These are phyloP conservation scores for Mormoops blainvillei DNA, from an alignment of 2,113 vertebrate species.

Conservation along the genomic window DNA sequence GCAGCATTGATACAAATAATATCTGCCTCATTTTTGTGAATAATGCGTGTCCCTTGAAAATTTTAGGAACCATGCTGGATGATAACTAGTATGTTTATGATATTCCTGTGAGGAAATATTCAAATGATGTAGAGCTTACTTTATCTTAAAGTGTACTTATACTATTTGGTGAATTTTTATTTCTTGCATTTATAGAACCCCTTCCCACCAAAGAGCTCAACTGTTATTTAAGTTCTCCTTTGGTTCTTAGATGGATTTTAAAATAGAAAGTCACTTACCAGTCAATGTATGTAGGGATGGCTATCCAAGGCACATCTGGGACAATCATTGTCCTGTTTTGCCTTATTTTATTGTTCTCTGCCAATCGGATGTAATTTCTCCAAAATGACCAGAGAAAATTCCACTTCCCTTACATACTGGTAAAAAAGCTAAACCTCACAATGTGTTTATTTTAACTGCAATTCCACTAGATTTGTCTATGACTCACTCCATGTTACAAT, in stretches of 20 bases:
- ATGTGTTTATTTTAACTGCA: neutral
- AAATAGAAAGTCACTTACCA: conserved; percentile 16
- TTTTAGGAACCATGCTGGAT: neutral
- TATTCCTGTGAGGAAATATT: neutral
- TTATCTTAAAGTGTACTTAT: neutral
- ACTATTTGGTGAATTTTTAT: neutral
- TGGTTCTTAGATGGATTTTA: conserved; percentile 1
- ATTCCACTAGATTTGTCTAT: neutral
- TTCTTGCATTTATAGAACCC: neutral
- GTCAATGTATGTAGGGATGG: neutral
- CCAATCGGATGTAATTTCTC: neutral
- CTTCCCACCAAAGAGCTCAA: neutral
- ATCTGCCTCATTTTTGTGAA: neutral
- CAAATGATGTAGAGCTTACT: neutral
- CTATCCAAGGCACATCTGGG: neutral
- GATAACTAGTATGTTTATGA: neutral
- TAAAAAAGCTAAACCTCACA: neutral
- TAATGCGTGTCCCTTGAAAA: neutral
- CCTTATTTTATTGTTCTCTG: conserved; percentile 32
- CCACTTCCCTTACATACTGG: neutral
- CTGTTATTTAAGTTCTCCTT: neutral
- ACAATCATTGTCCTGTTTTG: conserved; percentile 31
- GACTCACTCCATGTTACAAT: neutral
- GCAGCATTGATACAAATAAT: neutral
- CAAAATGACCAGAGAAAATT: conserved; percentile 17